These are phyloP conservation scores for Oryzaephilus surinamensis DNA, from an alignment of 1,140 invertebrate species.

Conservation along the genomic window DNA sequence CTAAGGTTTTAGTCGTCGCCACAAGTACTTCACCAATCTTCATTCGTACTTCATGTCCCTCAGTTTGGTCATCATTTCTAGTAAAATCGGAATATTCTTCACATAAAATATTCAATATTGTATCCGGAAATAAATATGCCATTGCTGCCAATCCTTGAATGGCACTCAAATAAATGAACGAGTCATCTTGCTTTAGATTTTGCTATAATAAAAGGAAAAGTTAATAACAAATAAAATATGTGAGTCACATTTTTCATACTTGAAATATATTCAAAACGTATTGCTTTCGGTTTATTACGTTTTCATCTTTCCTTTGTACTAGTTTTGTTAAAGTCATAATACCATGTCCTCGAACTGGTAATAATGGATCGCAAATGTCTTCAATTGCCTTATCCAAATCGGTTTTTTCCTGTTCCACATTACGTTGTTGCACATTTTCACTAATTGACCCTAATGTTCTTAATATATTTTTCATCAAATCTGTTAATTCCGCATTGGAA, in stretches of 20 bases:
- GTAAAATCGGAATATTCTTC: conserved; percentile 31
- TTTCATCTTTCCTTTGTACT: conserved; percentile 52
- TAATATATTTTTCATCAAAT: conserved; percentile 19
- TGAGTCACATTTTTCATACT: conserved; percentile 31
- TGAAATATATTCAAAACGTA: conserved; percentile 59
- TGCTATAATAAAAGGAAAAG: conserved; percentile 39
- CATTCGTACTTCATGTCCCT: conserved; percentile 50
- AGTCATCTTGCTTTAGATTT: conserved; percentile 67
- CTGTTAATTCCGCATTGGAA: conserved; percentile 17
- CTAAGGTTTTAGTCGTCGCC: too few species aligned
- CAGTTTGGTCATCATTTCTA: conserved; percentile 33
- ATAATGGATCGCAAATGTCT: conserved; percentile 58
- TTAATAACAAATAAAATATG: conserved; percentile 1
- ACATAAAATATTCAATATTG: conserved; percentile 54
- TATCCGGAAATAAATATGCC: conserved; percentile 51
- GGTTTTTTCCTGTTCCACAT: conserved; percentile 30
- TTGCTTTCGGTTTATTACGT: conserved; percentile 52
- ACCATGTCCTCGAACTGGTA: conserved; percentile 73
- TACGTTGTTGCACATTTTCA: conserved; percentile 9
- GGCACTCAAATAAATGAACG: conserved; percentile 71
- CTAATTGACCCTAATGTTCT: conserved; percentile 8
- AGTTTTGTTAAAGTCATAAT: conserved; percentile 62
- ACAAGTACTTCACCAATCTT: conserved; percentile 79
- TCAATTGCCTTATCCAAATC: conserved; percentile 51
- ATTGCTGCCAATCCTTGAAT: conserved; percentile 64